These are phyloP conservation scores for Echinops telfairi DNA, from an alignment of 2,113 vertebrate genomes.

Conservation along the genomic window DNA sequence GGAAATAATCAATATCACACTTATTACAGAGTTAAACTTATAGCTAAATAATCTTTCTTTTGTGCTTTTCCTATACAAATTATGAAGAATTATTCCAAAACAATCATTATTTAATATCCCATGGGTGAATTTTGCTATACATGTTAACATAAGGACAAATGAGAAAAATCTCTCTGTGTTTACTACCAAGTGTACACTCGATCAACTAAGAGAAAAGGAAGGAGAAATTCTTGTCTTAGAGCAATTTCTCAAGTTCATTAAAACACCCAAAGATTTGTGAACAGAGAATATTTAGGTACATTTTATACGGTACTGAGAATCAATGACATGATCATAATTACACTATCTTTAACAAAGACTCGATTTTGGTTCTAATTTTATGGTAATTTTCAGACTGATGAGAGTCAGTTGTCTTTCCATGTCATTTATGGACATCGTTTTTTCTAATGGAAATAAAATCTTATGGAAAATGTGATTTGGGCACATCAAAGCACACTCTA, in stretches of 20 bases:
- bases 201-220: conserved; percentile 29
- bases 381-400: conserved; percentile 27
- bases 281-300: conserved; percentile 75
- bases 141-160: conserved; percentile 45
- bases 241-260: conserved; percentile 75
- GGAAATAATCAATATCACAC: conserved; percentile 76
- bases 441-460: conserved; percentile 10
- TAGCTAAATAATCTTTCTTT: conserved; percentile 64
- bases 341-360: conserved; percentile 61
- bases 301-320: conserved; percentile 77
- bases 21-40: conserved; percentile 64
- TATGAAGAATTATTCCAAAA: conserved; percentile 67
- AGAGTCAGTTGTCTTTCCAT: conserved; percentile 12
- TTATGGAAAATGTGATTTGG: conserved; percentile 44
- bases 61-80: conserved; percentile 50
- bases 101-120: conserved; percentile 38
- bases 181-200: conserved; percentile 52
- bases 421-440: neutral
- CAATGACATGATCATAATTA: conserved; percentile 12
- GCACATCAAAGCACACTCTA: conserved; percentile 35
- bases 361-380: conserved; percentile 19
- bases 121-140: conserved; percentile 55
- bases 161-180: conserved; percentile 41
- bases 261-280: conserved; percentile 81
- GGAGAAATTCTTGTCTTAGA: conserved; percentile 66